These are phyloP conservation scores for Phenganax marumi DNA, from an alignment of 92 coral and sea anemone genomes.

Conservation along the genomic window DNA sequence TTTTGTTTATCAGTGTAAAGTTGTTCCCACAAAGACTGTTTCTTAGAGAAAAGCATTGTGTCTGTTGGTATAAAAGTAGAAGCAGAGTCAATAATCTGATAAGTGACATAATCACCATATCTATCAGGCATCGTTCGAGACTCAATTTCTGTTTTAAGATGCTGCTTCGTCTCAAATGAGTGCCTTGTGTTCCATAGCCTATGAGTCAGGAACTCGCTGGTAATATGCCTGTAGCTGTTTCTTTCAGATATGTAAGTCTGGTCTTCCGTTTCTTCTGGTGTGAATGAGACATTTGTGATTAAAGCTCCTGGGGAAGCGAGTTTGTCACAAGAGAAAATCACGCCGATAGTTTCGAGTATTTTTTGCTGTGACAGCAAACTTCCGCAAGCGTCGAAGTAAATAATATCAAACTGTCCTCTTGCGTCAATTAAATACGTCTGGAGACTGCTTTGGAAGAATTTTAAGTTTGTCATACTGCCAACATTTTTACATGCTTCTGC, in stretches of 20 bases:
- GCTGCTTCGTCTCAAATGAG: neutral
- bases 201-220: slow-evolving; percentile 29
- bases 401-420: slow-evolving; percentile 55
- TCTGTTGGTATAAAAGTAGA: slow-evolving; percentile 39
- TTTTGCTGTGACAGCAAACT: slow-evolving; percentile 45
- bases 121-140: slow-evolving; percentile 9
- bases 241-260: slow-evolving; percentile 21
- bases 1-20: neutral
- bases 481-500: slow-evolving; percentile 18
- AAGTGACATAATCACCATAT: slow-evolving; percentile 52
- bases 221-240: neutral
- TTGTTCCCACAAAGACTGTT: slow-evolving; percentile 22
- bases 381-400: slow-evolving; percentile 61
- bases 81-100: slow-evolving; percentile 52
- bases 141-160: neutral
- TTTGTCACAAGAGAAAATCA: slow-evolving; percentile 41
- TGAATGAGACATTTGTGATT: slow-evolving; percentile 59
- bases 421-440: slow-evolving; percentile 8
- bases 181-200: slow-evolving; percentile 19
- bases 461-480: slow-evolving; percentile 17
- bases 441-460: slow-evolving; percentile 37
- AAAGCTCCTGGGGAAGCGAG: slow-evolving; percentile 54
- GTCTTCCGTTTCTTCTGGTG: slow-evolving; percentile 31
- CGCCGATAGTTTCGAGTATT: slow-evolving; percentile 45
- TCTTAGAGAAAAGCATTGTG: slow-evolving; percentile 37